Evolutionary conservation across 2,797 vertebrate genomes (phyloP).

Genomic region (Phyllotis vaccarum): DNA sequence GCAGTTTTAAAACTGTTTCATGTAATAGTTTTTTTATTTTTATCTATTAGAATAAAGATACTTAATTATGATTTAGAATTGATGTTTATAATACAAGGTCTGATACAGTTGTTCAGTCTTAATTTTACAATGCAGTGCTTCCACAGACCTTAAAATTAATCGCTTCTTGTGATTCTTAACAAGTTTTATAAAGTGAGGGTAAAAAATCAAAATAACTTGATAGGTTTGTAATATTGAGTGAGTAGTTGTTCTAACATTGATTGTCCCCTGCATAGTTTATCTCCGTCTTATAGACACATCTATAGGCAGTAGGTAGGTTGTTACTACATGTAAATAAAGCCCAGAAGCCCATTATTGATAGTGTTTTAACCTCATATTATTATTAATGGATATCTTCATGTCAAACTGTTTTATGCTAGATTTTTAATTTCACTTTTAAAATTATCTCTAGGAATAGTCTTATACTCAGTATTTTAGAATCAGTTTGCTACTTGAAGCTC

Average conservation of each 20-base stretch:
- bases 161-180: slow-evolving; percentile 37
- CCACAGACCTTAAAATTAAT: neutral
- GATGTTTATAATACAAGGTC: slow-evolving; percentile 4
- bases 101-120: slow-evolving; percentile 39
- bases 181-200: neutral
- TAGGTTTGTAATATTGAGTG: slow-evolving; percentile 44
- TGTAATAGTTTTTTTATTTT: slow-evolving; percentile 13
- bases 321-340: slow-evolving; percentile 73
- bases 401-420: slow-evolving; percentile 71
- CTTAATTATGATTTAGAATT: slow-evolving; percentile 34
- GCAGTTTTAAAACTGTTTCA: slow-evolving; percentile 40
- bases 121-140: slow-evolving; percentile 43
- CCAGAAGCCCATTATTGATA: slow-evolving; percentile 75
- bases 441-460: slow-evolving; percentile 37
- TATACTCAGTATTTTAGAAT: slow-evolving; percentile 55
- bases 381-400: slow-evolving; percentile 78
- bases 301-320: slow-evolving; percentile 70
- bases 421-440: slow-evolving; percentile 77
- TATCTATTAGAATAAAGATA: slow-evolving; percentile 40
- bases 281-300: neutral
- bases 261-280: slow-evolving; percentile 59
- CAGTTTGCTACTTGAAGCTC: slow-evolving; percentile 65
- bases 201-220: slow-evolving; percentile 28
- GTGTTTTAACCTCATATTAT: slow-evolving; percentile 81
- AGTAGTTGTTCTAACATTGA: slow-evolving; percentile 24